Evolutionary conservation across 2,888 invertebrate species (phyloP).

Genomic region (Ligdia adustata): DNA sequence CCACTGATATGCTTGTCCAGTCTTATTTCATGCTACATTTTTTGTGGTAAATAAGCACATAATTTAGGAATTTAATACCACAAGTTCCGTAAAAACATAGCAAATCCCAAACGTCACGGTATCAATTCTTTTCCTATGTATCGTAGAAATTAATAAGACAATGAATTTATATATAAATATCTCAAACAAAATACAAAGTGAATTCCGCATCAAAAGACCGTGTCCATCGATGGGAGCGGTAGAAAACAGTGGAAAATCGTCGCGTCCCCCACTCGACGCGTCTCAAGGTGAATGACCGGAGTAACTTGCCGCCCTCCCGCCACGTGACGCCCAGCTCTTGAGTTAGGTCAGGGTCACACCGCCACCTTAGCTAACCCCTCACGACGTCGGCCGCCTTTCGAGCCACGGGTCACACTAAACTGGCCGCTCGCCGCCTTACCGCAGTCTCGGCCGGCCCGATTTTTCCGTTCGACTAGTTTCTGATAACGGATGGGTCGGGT

Average conservation of each 20-base stretch:
- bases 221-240: conserved; percentile 20
- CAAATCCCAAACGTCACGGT: too few species aligned
- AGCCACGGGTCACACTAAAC: conserved; percentile 40
- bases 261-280: conserved; percentile 49
- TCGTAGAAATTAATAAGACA: too few species aligned
- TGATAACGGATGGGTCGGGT: conserved; percentile 62
- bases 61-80: too few species aligned
- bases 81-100: too few species aligned
- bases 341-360: conserved; percentile 78
- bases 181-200: too few species aligned
- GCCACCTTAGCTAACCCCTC: conserved; percentile 56
- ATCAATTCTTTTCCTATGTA: too few species aligned
- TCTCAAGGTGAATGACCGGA: conserved; percentile 80
- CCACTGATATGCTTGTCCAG: too few species aligned
- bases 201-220: too few species aligned
- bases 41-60: too few species aligned
- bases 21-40: too few species aligned
- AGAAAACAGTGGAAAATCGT: conserved; percentile 32
- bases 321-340: conserved; percentile 78
- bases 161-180: too few species aligned
- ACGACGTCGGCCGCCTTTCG: conserved; percentile 19
- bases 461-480: conserved; percentile 79
- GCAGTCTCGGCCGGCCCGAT: conserved; percentile 53
- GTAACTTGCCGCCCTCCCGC: conserved; percentile 71
- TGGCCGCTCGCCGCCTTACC: conserved; percentile 56